phyloP scores from a whole-genome alignment of 2,797 vertebrate genomes.

The Tangara arthus region DNA sequence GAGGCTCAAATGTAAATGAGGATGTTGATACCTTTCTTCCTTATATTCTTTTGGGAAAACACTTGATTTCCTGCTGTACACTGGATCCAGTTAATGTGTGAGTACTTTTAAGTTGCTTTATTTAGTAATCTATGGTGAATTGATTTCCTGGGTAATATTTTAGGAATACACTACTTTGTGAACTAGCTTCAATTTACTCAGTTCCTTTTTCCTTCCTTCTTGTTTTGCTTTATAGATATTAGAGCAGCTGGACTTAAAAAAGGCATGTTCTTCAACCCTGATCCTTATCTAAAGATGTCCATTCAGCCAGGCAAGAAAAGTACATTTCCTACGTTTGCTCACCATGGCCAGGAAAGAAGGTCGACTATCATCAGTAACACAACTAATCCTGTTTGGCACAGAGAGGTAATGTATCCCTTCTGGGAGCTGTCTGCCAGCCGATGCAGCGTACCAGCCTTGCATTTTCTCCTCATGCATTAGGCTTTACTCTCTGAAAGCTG shows the following conservation, averaged over 20 bases:
- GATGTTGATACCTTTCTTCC: background rate
- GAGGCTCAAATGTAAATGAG: background rate
- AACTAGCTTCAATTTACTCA: background rate
- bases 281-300: constrained; percentile 98
- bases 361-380: constrained; percentile 96
- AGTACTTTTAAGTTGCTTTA: background rate
- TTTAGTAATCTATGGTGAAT: background rate
- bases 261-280: constrained; percentile 99
- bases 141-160: constrained; percentile 21
- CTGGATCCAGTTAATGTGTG: background rate
- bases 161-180: background rate
- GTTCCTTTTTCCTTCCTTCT: background rate
- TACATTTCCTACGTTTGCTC: constrained; percentile 92
- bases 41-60: background rate
- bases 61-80: background rate
- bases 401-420: constrained; percentile 83
- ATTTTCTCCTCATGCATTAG: background rate
- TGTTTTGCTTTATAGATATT: constrained; percentile 80
- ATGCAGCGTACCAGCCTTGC: background rate
- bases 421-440: background rate
- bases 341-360: constrained; percentile 93
- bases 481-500: background rate
- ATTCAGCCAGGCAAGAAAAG: constrained; percentile 97
- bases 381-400: constrained; percentile 94
- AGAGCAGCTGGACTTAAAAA: constrained; percentile 94